Conservation (phyloP, 2,797 vertebrate species). For the Forpus xanthops region DNA sequence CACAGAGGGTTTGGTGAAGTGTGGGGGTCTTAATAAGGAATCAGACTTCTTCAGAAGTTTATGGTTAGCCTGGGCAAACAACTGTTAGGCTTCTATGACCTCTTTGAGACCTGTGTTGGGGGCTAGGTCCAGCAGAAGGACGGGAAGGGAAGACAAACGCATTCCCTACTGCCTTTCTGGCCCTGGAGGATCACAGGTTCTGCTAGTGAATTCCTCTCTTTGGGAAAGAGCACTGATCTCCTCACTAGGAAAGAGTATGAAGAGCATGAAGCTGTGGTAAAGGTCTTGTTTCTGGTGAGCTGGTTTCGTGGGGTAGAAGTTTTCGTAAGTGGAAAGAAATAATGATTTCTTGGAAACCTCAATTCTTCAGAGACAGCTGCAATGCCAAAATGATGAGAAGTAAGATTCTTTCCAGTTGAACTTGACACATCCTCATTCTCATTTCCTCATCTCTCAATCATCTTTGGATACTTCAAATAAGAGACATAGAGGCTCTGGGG, state of each 20-base stretch:
- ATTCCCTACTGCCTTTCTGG: background rate
- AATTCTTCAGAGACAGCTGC: background rate
- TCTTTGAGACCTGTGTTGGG: background rate
- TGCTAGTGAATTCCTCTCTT: background rate
- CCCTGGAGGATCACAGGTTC: background rate
- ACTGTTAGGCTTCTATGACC: fast-evolving
- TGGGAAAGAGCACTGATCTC: background rate
- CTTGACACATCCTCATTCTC: background rate
- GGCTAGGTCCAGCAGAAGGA: background rate
- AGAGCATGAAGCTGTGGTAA: background rate
- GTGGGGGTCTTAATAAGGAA: background rate
- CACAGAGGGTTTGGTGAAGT: background rate
- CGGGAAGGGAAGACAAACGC: background rate
- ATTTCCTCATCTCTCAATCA: background rate
- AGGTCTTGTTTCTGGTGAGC: background rate
- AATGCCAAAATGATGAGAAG: background rate
- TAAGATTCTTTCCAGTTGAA: background rate
- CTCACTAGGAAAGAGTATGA: background rate
- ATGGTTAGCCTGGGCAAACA: background rate
- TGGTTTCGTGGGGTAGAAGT: background rate
- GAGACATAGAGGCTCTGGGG: background rate
- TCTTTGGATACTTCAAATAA: background rate
- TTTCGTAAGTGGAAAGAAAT: background rate
- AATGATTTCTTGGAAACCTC: background rate
- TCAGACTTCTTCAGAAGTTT: background rate